Conservation (phyloP, 2,797 vertebrate genomes). For the Protonibea diacanthus region DNA sequence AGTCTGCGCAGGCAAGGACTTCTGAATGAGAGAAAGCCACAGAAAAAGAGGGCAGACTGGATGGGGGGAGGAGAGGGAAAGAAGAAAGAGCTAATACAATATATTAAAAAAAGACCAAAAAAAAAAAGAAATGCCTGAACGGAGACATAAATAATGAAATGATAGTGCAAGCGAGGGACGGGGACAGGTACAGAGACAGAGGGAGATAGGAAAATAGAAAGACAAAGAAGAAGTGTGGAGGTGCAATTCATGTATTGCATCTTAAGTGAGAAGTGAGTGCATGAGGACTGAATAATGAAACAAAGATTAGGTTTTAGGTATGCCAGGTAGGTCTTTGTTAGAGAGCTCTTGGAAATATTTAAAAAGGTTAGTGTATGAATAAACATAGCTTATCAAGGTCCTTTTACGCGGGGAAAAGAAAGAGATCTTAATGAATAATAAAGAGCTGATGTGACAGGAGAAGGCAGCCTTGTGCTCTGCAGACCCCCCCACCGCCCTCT, state of each 20-base stretch:
- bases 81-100: conserved; percentile 35
- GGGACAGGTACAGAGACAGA: conserved; percentile 80
- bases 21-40: conserved; percentile 87
- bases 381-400: conserved; percentile 98
- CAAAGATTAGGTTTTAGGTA: conserved; percentile 95
- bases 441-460: conserved; percentile 90
- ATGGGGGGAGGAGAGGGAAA: conserved; percentile 20
- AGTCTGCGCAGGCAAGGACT: conserved; percentile 86
- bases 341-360: conserved; percentile 98
- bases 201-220: conserved; percentile 57
- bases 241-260: conserved; percentile 93
- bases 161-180: conserved; percentile 42
- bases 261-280: conserved; percentile 90
- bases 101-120: conserved; percentile 29
- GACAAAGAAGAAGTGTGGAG: conserved; percentile 78
- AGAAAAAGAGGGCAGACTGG: conserved; percentile 55
- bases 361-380: conserved; percentile 99
- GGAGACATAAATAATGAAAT: conserved; percentile 71
- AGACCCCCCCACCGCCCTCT: conserved; percentile 58
- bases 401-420: conserved; percentile 90
- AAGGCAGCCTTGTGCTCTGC: conserved; percentile 89
- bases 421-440: conserved; percentile 97
- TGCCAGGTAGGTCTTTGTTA: conserved; percentile 94
- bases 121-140: conserved; percentile 17
- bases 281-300: conserved; percentile 97